Evolutionary conservation across 2,797 vertebrate species (phyloP), one percentile per base, ranked within the genome.

Genomic region (Pelobates cultripes): DNA sequence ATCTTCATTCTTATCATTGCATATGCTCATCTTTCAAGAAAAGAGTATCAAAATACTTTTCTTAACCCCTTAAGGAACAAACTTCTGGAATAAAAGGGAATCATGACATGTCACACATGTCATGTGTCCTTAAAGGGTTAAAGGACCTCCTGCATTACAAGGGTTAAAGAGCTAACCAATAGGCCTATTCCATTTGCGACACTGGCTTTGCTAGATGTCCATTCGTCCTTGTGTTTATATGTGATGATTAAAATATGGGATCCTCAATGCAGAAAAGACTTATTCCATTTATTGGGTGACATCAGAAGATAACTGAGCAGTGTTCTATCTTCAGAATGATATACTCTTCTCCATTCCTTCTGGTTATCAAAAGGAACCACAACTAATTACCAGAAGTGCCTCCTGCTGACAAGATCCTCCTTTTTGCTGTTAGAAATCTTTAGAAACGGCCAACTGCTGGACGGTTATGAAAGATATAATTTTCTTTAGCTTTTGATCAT

Each of bases 351-450:
- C 66, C 51, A 67, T 44, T 57, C 73, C 82, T 80, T 80, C 67
- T 76, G 82, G 68, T 80, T 84, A 84, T 84, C 53, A 79, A 77
- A 47, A 80, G 85, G 71, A 80, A 76, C 63, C 1, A 5, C 80
- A 8, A 77, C 86, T 86, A 85, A 88, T 91, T 85, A 86, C 4
- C 70, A 80, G 84, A 87, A 85, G 3, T 61, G 79, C 9, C 12
- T 84, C 13, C 47, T 1, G 0, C 83, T 5, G 85, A 64, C 2
- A 70, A 84, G 57, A 55, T 10, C 69, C 74, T 1, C 43, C 85
- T 78, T 44, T 40, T 15, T 0, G 85, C 79, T 41, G 15, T 77
- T 15, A 0, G 0, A 17, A 44, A 73, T 72, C 81, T 44, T 51
- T 57, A 67, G 78, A 80, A 86, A 85, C 7, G 0, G 5, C 74